phyloP scores from a whole-genome alignment of 1,140 invertebrate species.

The Lepidotrigona ventralis region DNA sequence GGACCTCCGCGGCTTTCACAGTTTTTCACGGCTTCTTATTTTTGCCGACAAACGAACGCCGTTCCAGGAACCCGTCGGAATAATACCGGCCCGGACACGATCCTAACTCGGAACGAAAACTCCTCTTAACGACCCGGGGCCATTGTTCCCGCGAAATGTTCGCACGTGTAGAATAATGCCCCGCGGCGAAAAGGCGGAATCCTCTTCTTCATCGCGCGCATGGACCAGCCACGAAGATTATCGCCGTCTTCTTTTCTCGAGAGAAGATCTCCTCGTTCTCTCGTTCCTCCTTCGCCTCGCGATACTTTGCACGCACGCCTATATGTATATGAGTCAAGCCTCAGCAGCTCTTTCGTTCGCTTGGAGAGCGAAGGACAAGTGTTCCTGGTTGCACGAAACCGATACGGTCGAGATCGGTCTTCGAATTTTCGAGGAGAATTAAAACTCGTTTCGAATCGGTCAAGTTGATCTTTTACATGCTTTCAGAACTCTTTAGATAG shows the following conservation, averaged over 20 bases:
- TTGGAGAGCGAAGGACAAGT: background rate
- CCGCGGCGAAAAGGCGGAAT: constrained; percentile 41
- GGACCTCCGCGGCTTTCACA: constrained; percentile 50
- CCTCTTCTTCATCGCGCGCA: constrained; percentile 28
- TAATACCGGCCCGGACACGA: constrained; percentile 42
- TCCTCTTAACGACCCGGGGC: constrained; percentile 42
- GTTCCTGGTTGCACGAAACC: background rate
- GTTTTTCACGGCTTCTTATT: constrained; percentile 59
- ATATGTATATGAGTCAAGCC: no score
- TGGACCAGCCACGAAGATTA: constrained; percentile 9
- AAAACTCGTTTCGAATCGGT: background rate
- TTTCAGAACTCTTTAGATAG: no score
- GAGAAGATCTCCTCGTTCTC: background rate
- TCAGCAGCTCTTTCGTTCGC: background rate
- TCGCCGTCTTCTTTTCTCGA: background rate
- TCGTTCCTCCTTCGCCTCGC: background rate
- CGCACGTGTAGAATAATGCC: constrained; percentile 61
- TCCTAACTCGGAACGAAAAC: constrained; percentile 54
- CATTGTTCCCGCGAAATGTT: constrained; percentile 67
- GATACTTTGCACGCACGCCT: background rate
- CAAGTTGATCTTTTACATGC: background rate
- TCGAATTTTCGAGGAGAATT: background rate
- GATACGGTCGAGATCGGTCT: background rate
- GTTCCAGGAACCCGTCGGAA: constrained; percentile 53
- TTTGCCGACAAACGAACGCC: constrained; percentile 56